Conservation (phyloP, 2,888 invertebrate species). For the Cynaeus angustus region DNA sequence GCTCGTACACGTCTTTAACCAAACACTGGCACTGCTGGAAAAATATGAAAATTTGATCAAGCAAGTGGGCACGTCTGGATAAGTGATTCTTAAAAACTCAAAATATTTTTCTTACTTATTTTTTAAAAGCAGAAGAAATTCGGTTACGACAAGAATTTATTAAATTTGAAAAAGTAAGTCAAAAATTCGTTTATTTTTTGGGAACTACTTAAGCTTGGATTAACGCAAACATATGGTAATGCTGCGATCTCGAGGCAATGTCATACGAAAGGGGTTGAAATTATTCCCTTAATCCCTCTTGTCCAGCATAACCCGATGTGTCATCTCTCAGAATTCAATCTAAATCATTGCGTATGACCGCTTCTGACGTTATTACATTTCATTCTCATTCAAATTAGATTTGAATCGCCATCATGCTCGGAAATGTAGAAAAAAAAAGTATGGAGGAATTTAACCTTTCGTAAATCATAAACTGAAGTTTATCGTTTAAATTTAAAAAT, state of each 20-base stretch:
- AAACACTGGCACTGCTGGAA: conserved; percentile 13
- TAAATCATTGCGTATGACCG: conserved; percentile 49
- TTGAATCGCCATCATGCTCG: conserved; percentile 11
- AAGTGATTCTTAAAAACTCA: conserved; percentile 5
- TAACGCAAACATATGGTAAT: conserved; percentile 43
- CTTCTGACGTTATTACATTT: conserved; percentile 43
- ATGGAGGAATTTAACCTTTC: neutral
- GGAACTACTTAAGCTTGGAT: conserved; percentile 22
- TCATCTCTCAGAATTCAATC: conserved; percentile 50
- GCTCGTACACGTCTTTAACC: neutral
- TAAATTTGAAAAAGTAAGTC: neutral
- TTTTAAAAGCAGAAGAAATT: neutral
- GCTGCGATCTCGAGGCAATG: conserved; percentile 29
- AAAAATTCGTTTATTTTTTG: neutral
- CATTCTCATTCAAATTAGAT: conserved; percentile 49
- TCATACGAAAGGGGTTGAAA: conserved; percentile 42
- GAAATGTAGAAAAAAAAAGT: conserved; percentile 1
- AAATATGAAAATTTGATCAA: conserved; percentile 22
- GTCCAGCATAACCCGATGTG: conserved; percentile 44
- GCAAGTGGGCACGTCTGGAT: conserved; percentile 9
- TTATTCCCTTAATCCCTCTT: conserved; percentile 40
- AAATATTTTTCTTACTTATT: conserved; percentile 18
- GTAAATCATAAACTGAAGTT: neutral
- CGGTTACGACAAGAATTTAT: neutral
- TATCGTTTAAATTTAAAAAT: too few relatives aligned